Percentiles rank a stretch among this genome's conserved stretches.
phyloP scores from a whole-genome alignment of 1,140 invertebrate species.

The Epicauta chinensis region DNA sequence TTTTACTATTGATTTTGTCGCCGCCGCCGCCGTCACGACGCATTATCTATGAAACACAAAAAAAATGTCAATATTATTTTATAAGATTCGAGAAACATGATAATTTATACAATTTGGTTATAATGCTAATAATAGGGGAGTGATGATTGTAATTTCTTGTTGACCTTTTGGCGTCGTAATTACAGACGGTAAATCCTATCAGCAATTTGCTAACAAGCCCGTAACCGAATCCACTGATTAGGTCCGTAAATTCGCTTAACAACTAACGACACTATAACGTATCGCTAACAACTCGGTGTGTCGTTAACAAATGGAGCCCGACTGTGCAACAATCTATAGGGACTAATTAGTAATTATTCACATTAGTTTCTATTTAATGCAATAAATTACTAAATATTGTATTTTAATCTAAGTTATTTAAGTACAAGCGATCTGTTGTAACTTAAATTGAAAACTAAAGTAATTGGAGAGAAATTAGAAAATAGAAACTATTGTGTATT shows the following conservation, averaged over 20 bases:
- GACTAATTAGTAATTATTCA: slow-evolving; percentile 17
- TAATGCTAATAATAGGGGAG: too few relatives aligned
- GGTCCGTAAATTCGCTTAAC: slow-evolving; percentile 20
- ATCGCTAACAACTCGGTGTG: slow-evolving; percentile 20
- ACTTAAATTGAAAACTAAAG: too few relatives aligned
- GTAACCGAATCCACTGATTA: slow-evolving; percentile 25
- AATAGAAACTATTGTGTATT: too few relatives aligned
- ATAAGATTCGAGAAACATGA: too few relatives aligned
- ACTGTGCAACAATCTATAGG: slow-evolving; percentile 12
- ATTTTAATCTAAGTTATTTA: too few relatives aligned
- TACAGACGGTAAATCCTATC: slow-evolving; percentile 18
- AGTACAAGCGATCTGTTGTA: too few relatives aligned
- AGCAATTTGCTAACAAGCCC: slow-evolving; percentile 23
- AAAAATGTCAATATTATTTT: too few relatives aligned
- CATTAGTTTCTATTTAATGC: slow-evolving; percentile 6
- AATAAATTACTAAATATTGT: slow-evolving; percentile 1
- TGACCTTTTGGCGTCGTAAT: slow-evolving; percentile 15
- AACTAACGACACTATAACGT: slow-evolving; percentile 25
- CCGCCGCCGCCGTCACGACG: slow-evolving; percentile 13
- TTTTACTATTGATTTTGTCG: slow-evolving; percentile 15
- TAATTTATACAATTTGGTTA: too few relatives aligned
- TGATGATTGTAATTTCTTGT: slow-evolving; percentile 6
- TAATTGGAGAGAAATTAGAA: too few relatives aligned
- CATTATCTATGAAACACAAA: too few relatives aligned
- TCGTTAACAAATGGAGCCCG: slow-evolving; percentile 24